phyloP scores from a whole-genome alignment of 1,140 invertebrate genomes.

The Heliothis subflexa region DNA sequence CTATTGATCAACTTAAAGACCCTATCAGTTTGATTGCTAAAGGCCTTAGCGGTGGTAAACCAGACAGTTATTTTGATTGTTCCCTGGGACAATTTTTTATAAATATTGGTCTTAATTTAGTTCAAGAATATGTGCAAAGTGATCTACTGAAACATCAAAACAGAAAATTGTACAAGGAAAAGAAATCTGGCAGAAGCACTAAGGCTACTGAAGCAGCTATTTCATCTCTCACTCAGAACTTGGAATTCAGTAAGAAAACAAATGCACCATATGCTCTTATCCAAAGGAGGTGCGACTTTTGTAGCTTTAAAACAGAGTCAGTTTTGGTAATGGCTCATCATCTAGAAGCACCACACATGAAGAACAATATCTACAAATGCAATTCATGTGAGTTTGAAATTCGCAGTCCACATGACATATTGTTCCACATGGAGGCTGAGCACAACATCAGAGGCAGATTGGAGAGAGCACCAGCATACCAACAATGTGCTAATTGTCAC shows the following conservation, averaged over 20 bases:
- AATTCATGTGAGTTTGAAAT: slow-evolving; percentile 95
- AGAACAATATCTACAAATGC: slow-evolving; percentile 94
- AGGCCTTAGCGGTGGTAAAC: slow-evolving; percentile 75
- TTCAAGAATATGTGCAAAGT: slow-evolving; percentile 96
- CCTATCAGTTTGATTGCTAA: slow-evolving; percentile 82
- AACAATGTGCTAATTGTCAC: slow-evolving; percentile 97
- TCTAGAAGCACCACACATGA: slow-evolving; percentile 96
- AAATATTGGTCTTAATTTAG: slow-evolving; percentile 96
- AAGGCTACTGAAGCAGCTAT: slow-evolving; percentile 93
- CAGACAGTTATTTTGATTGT: slow-evolving; percentile 92
- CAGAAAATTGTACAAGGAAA: slow-evolving; percentile 89
- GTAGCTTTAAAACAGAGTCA: slow-evolving; percentile 97
- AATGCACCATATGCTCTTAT: slow-evolving; percentile 94
- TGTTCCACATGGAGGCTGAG: slow-evolving; percentile 96
- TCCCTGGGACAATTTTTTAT: slow-evolving; percentile 96
- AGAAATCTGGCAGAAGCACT: slow-evolving; percentile 88
- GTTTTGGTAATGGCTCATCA: slow-evolving; percentile 95
- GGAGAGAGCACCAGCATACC: slow-evolving; percentile 94
- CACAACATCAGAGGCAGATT: slow-evolving; percentile 94
- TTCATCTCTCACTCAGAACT: slow-evolving; percentile 92
- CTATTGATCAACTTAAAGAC: slow-evolving; percentile 83
- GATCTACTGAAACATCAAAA: slow-evolving; percentile 96
- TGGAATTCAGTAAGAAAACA: slow-evolving; percentile 95
- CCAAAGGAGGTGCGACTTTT: slow-evolving; percentile 95
- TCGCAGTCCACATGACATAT: slow-evolving; percentile 94